Evolutionary conservation across 30 jellyfish, hydroid and myxozoan species (phyloP).

Genomic region (Aurelia coerulea): DNA sequence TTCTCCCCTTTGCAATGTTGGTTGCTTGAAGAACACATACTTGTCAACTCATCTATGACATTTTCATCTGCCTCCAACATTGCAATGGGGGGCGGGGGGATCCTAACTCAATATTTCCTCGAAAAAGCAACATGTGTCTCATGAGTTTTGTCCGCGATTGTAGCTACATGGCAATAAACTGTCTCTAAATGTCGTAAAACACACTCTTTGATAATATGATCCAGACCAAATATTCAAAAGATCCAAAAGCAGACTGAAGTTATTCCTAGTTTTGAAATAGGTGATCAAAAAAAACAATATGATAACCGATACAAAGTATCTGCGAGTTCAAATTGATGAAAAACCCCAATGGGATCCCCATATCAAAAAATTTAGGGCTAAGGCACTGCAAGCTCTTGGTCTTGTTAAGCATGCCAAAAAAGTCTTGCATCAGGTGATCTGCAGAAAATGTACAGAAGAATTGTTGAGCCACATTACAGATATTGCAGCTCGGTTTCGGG

Average conservation of each 20-base stretch:
- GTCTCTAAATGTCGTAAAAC: background rate
- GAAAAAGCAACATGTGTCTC: no score
- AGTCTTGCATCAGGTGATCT: conserved; percentile 1
- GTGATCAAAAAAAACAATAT: background rate
- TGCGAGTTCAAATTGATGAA: conserved; percentile 2
- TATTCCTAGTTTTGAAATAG: no score
- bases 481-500: no score
- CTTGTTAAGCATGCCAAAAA: conserved; percentile 34
- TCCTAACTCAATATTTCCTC: no score
- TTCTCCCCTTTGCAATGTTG: no score
- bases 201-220: background rate
- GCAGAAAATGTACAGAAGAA: conserved; percentile 13
- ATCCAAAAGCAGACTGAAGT: conserved; percentile 33
- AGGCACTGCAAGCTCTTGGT: conserved; percentile 2
- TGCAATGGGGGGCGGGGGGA: background rate
- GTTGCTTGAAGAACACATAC: no score
- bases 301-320: conserved; percentile 18
- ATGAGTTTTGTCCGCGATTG: no score
- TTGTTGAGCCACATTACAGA: background rate
- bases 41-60: no score
- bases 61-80: conserved; percentile 3
- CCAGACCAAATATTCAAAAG: conserved; percentile 40
- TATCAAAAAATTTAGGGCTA: background rate
- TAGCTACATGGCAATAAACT: background rate
- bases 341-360: conserved; percentile 38